These are phyloP conservation scores for Matsumyia berberina DNA, from an alignment of 2,888 invertebrate genomes.

Conservation along the genomic window DNA sequence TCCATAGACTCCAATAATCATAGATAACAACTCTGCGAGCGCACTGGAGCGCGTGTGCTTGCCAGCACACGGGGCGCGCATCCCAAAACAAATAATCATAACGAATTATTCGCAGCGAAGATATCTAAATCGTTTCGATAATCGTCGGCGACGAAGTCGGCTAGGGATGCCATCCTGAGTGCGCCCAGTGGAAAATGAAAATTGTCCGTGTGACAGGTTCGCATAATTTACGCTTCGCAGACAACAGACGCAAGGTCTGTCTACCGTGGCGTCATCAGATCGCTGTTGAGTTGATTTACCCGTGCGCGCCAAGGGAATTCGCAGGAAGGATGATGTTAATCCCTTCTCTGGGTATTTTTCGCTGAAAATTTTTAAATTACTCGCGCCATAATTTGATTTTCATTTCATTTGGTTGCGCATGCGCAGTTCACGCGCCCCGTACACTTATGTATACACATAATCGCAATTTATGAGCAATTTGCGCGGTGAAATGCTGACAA, in stretches of 20 bases:
- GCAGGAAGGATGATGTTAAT: slow-evolving; percentile 31
- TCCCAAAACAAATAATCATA: slow-evolving; percentile 68
- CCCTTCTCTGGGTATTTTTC: slow-evolving; percentile 26
- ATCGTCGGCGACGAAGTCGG: slow-evolving; percentile 14
- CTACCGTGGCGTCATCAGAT: slow-evolving; percentile 53
- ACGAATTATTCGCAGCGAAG: slow-evolving; percentile 55
- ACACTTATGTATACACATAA: slow-evolving; percentile 22
- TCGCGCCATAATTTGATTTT: slow-evolving; percentile 51
- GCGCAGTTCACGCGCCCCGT: slow-evolving; percentile 20
- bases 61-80: slow-evolving; percentile 23
- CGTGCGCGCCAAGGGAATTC: background rate
- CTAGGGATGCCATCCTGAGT: background rate
- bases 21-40: slow-evolving; percentile 53
- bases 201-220: slow-evolving; percentile 56
- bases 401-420: slow-evolving; percentile 54
- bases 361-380: slow-evolving; percentile 21
- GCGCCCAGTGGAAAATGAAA: slow-evolving; percentile 19
- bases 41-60: slow-evolving; percentile 25
- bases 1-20: slow-evolving; percentile 69
- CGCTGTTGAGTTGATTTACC: slow-evolving; percentile 26
- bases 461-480: slow-evolving; percentile 49
- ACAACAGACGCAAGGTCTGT: slow-evolving; percentile 37
- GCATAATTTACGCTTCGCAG: slow-evolving; percentile 55
- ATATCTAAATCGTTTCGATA: slow-evolving; percentile 66
- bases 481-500: slow-evolving; percentile 38